Conservation (phyloP, 2,888 invertebrate species). For the Dromius quadrimaculatus region DNA sequence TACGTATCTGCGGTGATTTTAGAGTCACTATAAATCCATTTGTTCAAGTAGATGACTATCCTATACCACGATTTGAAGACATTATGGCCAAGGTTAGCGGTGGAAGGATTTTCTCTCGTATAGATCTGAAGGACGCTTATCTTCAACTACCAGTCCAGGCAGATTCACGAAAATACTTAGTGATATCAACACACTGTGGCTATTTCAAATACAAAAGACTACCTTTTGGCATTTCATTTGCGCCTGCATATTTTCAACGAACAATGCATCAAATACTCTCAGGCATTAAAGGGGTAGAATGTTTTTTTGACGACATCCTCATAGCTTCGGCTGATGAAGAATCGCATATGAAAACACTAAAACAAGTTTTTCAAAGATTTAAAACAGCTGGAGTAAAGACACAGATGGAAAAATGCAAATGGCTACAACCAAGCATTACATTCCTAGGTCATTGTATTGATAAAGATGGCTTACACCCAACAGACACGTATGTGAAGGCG, state of each 20-base stretch:
- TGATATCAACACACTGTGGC: not conserved
- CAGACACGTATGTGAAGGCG: not conserved
- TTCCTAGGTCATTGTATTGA: conserved; percentile 8
- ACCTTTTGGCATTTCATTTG: not conserved
- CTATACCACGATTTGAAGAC: not conserved
- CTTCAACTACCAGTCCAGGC: too few species aligned
- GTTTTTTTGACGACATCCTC: conserved; percentile 16
- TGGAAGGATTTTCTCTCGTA: conserved; percentile 37
- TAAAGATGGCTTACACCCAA: not conserved
- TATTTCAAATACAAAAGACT: conserved; percentile 51
- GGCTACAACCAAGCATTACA: not conserved
- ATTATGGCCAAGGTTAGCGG: not conserved
- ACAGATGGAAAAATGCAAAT: conserved; percentile 13
- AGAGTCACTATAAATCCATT: not conserved
- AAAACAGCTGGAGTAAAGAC: conserved; percentile 51
- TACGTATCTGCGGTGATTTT: conserved; percentile 7
- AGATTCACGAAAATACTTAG: conserved; percentile 29
- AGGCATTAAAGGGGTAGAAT: not conserved
- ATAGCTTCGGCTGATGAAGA: not conserved
- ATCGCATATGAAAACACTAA: not conserved
- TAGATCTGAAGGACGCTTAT: too few species aligned
- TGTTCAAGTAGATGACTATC: not conserved
- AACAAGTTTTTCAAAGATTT: conserved; percentile 29
- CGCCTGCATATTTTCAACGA: conserved; percentile 16
- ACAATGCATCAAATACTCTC: conserved; percentile 46